Evolutionary conservation across 2,888 invertebrate genomes (phyloP), one percentile per base, ranked within the genome.

Genomic region (Scotopteryx bipunctaria): DNA sequence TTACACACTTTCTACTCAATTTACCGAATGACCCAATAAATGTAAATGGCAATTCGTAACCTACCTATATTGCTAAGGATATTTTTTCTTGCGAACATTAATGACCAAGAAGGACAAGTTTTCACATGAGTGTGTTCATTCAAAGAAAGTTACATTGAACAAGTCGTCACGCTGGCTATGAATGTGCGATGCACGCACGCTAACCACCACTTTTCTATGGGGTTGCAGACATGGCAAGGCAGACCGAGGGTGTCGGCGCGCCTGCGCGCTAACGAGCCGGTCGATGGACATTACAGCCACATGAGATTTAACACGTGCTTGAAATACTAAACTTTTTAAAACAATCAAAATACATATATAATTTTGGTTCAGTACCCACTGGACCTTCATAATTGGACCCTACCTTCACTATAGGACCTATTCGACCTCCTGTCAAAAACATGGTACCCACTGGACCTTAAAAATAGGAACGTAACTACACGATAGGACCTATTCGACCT

Each of bases 261-360:
- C 88, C 59, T 83, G 86, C 86, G 87, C 77, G 62, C 35, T 80
- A 65, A 16, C 42, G 59, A 36, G 15, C 40, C 83, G 83, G 82
- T 86, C 86, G 86, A 85, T 75, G 63, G 69, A 61, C 73, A 63
- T 68, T 63, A 67, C 64, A 65, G 65, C 67, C 75, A 78, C 81
- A 86, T 78, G 85, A 78, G 75, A 76, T 59, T 55, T 71, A n/a
- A 66, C 88, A 89, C 87, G 88, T 88, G 87, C 71, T 77, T 45
- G 35, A 42, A 38, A 35, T 44, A 44, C 16, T 40, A 43, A 40
- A 47, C 47, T 48, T 38, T 35, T 31, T 36, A 46, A 14, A 37
- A 41, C 23, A 11, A 9, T 9, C 11, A 40, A 29, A 40, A 41
- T 19, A n/a, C n/a, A n/a, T n/a, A n/a, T n/a, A n/a, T n/a, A n/a